These are phyloP conservation scores for Sympetrum striolatum DNA, from an alignment of 2,888 invertebrate species.

Conservation along the genomic window DNA sequence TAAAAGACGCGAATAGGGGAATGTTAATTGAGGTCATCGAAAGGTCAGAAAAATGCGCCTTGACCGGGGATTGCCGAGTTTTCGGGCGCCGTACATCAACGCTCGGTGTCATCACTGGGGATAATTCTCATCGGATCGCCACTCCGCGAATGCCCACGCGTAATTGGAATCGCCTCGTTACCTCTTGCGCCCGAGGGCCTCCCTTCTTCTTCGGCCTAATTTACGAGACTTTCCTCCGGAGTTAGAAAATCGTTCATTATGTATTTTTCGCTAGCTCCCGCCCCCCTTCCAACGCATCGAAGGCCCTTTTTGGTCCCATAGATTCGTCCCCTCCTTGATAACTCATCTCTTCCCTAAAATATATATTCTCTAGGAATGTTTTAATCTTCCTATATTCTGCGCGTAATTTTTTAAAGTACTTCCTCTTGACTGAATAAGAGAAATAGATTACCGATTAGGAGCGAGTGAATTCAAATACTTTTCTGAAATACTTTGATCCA, in stretches of 20 bases:
- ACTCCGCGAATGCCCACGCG: background rate
- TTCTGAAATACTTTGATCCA: no score
- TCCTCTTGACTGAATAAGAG: no score
- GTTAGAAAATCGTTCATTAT: constrained; percentile 36
- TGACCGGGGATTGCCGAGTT: background rate
- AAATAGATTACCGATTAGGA: no score
- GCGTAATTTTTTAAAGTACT: no score
- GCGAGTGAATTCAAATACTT: no score
- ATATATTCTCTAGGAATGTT: no score
- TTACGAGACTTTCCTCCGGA: constrained; percentile 26
- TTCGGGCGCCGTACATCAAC: background rate
- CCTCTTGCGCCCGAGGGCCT: background rate
- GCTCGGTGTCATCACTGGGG: background rate
- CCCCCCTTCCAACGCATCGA: background rate
- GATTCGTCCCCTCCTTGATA: no score
- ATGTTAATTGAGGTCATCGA: no score
- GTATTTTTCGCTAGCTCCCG: background rate
- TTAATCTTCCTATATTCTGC: no score
- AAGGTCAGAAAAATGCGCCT: background rate
- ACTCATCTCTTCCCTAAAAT: no score
- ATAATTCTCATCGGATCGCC: background rate
- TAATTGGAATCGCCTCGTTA: background rate
- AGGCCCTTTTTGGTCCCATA: no score
- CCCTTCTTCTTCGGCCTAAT: background rate
- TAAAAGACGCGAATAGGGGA: no score